Evolutionary conservation across 2,888 invertebrate genomes (phyloP), one percentile per base, ranked within the genome.

Genomic region (Exocentrus adspersus): DNA sequence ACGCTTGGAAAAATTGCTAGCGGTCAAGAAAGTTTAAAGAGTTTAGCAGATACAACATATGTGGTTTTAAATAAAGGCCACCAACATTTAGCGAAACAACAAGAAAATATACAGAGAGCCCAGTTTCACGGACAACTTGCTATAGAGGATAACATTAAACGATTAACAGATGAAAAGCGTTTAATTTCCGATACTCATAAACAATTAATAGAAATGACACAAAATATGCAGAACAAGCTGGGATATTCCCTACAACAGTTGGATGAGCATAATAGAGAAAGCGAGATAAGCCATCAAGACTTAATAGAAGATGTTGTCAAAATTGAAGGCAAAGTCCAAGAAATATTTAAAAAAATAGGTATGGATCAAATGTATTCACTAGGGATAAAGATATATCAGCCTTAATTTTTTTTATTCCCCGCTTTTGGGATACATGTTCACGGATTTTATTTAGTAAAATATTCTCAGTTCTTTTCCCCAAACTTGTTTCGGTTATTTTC

Each of bases 181-280:
- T 77, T 89, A 54, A 88, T 89, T 64, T 81, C 85, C 24, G 80
- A 86, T 19, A 88, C 88, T 1, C 88, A 89, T 72, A 77, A 81
- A 61, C 84, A 87, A 67, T 78, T 89, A 17, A 81, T 85, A 7
- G 71, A 81, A 14, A 84, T 89, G 83, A 86, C 87, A 1, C 83
- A 84, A 67, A 84, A 84, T 60, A 84, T 89, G 41, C 86, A 84
- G 72, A 72, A 76, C 5, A 87, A 86, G 80, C 77, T 89, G 82
- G 87, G 87, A 75, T 79, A 80, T 56, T 86, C 88, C 0, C 81
- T 83, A 41, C 69, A 80, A 51, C 83, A 86, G 70, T 73, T 89
- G 5, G 76, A 83, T 50, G 71, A 80, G 24, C 87, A 89, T 73
- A 82, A 84, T 10, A 71, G 75, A 10, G 84, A 84, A 61, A 85